Percentiles rank a stretch among this genome's conserved stretches.
Conservation (phyloP, 2,797 vertebrate genomes). For the Chrysocyon brachyurus region DNA sequence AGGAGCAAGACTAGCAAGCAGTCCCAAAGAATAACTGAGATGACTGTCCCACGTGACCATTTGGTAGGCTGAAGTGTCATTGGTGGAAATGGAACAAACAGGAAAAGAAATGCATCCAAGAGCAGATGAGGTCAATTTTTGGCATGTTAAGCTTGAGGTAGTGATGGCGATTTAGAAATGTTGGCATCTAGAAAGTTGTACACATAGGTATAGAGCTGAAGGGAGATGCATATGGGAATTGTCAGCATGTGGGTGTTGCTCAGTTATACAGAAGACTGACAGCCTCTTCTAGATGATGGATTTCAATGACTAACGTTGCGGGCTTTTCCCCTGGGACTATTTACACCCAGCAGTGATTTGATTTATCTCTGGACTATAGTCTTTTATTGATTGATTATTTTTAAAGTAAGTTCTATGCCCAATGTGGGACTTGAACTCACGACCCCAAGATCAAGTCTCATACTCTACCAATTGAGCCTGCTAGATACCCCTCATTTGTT, state of each 20-base stretch:
- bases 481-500: background rate
- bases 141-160: background rate
- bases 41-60: background rate
- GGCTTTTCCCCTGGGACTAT: background rate
- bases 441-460: background rate
- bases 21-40: background rate
- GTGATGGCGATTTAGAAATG: background rate
- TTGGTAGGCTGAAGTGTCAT: background rate
- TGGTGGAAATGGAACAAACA: background rate
- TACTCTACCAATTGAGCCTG: background rate
- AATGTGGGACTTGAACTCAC: background rate
- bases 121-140: background rate
- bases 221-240: background rate
- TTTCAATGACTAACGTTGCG: background rate
- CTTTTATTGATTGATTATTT: background rate
- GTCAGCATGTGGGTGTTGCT: background rate
- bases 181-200: background rate
- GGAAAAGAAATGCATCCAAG: background rate
- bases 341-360: background rate
- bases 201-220: background rate
- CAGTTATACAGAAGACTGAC: background rate
- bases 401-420: background rate
- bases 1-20: background rate
- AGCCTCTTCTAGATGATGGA: background rate
- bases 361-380: background rate